phyloP scores from a whole-genome alignment of 92 coral and sea anemone species.

The Montipora capitata region DNA sequence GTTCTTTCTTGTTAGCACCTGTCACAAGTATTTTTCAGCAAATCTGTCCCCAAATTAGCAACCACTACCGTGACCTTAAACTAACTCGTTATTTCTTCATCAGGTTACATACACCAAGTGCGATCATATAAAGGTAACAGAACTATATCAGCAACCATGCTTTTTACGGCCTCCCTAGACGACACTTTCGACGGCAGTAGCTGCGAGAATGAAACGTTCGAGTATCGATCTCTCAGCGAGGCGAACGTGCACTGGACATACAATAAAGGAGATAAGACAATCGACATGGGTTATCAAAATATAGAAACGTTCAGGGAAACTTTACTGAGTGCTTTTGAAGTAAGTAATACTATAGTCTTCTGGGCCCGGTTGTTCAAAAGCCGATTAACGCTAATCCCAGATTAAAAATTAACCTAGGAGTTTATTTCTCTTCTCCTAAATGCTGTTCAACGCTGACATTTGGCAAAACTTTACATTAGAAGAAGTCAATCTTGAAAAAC shows the following conservation, averaged over 20 bases:
- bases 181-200: conserved; percentile 84
- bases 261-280: conserved; percentile 90
- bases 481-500: no score
- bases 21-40: no score
- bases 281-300: conserved; percentile 95
- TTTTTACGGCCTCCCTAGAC: conserved; percentile 87
- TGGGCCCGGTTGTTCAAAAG: no score
- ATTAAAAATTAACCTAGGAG: no score
- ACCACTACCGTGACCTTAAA: no score
- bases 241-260: conserved; percentile 96
- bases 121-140: conserved; percentile 85
- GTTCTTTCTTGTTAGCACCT: no score
- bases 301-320: conserved; percentile 72
- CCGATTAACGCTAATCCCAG: no score
- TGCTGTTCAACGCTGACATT: no score
- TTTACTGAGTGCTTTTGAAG: conserved; percentile 53
- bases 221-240: conserved; percentile 91
- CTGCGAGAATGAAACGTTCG: conserved; percentile 85
- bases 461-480: no score
- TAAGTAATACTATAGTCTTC: not conserved
- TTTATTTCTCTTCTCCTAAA: no score
- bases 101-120: conserved; percentile 96
- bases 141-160: conserved; percentile 95
- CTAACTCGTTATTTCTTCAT: not conserved
- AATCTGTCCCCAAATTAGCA: no score